phyloP scores from a whole-genome alignment of 2,888 invertebrate genomes.

The Drosophila kambysellisi region DNA sequence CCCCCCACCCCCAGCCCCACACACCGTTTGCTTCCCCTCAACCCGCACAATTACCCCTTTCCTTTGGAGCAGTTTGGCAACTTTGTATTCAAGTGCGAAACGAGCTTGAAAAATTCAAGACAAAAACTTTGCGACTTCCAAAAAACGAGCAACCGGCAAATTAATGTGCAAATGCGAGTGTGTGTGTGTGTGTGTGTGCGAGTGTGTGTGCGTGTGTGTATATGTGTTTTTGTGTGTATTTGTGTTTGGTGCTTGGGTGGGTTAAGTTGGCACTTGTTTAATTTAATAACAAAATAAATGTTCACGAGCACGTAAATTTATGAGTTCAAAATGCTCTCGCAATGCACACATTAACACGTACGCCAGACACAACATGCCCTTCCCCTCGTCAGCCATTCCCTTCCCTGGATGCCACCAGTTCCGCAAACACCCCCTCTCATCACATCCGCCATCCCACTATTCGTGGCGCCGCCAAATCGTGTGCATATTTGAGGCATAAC shows the following conservation, averaged over 20 bases:
- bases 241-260: conserved; percentile 18
- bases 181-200: conserved; percentile 8
- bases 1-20: neutral
- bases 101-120: conserved; percentile 71
- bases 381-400: neutral
- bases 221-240: conserved; percentile 17
- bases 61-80: conserved; percentile 42
- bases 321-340: conserved; percentile 65
- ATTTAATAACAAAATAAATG: conserved; percentile 84
- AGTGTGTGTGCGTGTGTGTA: conserved; percentile 16
- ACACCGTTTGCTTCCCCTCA: neutral
- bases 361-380: conserved; percentile 23
- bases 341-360: conserved; percentile 73
- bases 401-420: neutral
- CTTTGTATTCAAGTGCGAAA: conserved; percentile 77
- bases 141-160: conserved; percentile 64
- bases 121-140: conserved; percentile 56
- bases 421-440: neutral
- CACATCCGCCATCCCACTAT: neutral
- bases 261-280: conserved; percentile 72
- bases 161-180: conserved; percentile 55
- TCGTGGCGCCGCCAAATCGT: conserved; percentile 27
- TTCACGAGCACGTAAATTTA: conserved; percentile 82
- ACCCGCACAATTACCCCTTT: conserved; percentile 59
- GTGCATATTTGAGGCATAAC: conserved; percentile 52